These are phyloP conservation scores for Colletes collaris DNA, from an alignment of 2,888 invertebrate genomes.

Conservation along the genomic window DNA sequence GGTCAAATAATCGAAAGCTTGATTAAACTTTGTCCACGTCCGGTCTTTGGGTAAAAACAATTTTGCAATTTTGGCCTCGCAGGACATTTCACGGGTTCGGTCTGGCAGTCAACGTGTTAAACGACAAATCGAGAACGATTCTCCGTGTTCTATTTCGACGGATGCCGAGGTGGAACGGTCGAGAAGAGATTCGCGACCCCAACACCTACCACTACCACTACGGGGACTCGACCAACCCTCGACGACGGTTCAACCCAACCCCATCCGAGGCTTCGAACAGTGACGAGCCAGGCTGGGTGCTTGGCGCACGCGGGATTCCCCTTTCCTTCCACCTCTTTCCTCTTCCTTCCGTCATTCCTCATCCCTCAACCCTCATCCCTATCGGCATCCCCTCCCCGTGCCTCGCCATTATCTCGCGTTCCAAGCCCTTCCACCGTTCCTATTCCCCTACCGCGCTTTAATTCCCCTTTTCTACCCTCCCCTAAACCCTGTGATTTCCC, in stretches of 20 bases:
- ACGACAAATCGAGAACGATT: constrained; percentile 61
- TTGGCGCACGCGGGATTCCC: constrained; percentile 73
- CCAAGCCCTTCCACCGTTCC: constrained; percentile 22
- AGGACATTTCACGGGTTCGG: too few species aligned
- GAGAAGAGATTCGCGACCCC: constrained; percentile 72
- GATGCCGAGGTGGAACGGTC: constrained; percentile 66
- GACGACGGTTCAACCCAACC: constrained; percentile 68
- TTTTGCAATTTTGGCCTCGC: too few species aligned
- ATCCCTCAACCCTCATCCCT: constrained; percentile 14
- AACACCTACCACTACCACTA: constrained; percentile 56
- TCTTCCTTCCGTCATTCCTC: constrained; percentile 4
- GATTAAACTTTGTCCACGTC: too few species aligned
- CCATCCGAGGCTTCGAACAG: constrained; percentile 63
- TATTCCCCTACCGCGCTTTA: constrained; percentile 46
- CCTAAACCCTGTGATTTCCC: not conserved
- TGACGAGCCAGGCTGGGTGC: constrained; percentile 67
- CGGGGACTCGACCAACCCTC: constrained; percentile 60
- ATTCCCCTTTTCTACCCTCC: constrained; percentile 42
- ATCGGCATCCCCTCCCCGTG: constrained; percentile 20
- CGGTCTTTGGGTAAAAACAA: too few species aligned
- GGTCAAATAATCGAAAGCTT: too few species aligned
- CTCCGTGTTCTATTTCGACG: constrained; percentile 68
- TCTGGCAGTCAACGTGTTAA: constrained; percentile 42
- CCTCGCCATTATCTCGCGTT: constrained; percentile 39
- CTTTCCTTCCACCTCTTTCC: constrained; percentile 35